Conservation (phyloP, 2,797 vertebrate genomes). For the Poeciliopsis gracilis region DNA sequence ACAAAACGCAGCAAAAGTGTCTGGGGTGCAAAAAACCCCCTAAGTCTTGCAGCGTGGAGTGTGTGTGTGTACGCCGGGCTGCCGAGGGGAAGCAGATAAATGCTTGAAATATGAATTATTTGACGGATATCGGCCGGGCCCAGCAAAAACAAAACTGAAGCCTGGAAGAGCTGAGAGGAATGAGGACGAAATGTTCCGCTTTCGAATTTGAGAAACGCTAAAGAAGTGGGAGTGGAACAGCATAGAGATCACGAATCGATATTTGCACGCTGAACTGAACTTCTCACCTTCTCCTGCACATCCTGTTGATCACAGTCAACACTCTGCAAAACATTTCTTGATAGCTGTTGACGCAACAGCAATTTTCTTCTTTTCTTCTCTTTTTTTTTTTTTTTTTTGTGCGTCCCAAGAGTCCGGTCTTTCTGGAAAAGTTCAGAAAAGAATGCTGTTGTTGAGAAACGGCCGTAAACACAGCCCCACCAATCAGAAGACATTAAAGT, state of each 20-base stretch:
- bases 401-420: neutral
- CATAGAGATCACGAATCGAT: neutral
- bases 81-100: conserved; percentile 62
- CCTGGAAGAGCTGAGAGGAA: conserved; percentile 12
- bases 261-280: conserved; percentile 4
- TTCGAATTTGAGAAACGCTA: neutral
- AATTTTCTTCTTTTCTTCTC: neutral
- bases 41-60: conserved; percentile 26
- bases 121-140: conserved; percentile 57
- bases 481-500: neutral
- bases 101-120: conserved; percentile 62
- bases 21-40: no score
- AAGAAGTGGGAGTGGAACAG: neutral
- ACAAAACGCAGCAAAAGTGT: conserved; percentile 49
- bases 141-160: conserved; percentile 41
- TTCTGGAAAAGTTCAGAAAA: neutral
- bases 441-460: neutral
- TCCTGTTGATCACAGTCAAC: conserved; percentile 27
- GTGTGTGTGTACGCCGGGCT: conserved; percentile 68
- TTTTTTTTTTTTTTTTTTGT: neutral
- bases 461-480: neutral
- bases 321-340: conserved; percentile 1
- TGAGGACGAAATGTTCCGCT: neutral
- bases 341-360: neutral
- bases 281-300: conserved; percentile 25